Percentiles rank a stretch among this genome's conserved stretches.
Conservation (phyloP, 2,888 invertebrate species). For the Hipparchia semele region DNA sequence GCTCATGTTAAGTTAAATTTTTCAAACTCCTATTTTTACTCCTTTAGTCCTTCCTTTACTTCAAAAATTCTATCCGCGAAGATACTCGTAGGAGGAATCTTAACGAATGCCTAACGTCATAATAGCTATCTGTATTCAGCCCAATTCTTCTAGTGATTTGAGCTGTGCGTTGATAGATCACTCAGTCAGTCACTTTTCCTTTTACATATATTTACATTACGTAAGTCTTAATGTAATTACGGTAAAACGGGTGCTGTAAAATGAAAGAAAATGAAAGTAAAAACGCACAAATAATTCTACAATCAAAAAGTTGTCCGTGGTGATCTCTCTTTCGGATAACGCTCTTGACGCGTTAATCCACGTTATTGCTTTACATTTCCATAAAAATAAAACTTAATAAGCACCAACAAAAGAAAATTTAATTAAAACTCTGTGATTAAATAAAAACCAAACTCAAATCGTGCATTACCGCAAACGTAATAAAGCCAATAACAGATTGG, state of each 20-base stretch:
- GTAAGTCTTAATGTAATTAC: too few relatives aligned
- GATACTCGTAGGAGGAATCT: too few relatives aligned
- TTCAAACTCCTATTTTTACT: too few relatives aligned
- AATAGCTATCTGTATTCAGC: too few relatives aligned
- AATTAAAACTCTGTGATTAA: slow-evolving; percentile 31
- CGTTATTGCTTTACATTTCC: slow-evolving; percentile 17
- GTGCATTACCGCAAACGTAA: slow-evolving; percentile 41
- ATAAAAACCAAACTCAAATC: slow-evolving; percentile 38
- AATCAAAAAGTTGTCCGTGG: not conserved
- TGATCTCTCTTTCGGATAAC: not conserved
- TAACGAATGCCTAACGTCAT: too few relatives aligned
- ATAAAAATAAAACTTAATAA: slow-evolving; percentile 8
- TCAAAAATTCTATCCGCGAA: too few relatives aligned
- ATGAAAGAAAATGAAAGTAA: not conserved
- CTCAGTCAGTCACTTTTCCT: too few relatives aligned
- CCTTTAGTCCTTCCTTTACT: too few relatives aligned
- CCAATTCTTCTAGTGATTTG: too few relatives aligned
- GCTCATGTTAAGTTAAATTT: too few relatives aligned
- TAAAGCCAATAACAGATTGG: slow-evolving; percentile 16
- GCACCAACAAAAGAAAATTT: slow-evolving; percentile 20
- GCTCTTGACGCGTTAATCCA: slow-evolving; percentile 4
- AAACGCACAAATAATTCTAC: not conserved
- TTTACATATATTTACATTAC: too few relatives aligned
- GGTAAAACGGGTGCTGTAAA: not conserved
- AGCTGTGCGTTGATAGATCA: too few relatives aligned